Percentiles rank a stretch among this genome's conserved stretches.
phyloP scores from a whole-genome alignment of 2,888 invertebrate genomes.

The Chorisops tibialis region DNA sequence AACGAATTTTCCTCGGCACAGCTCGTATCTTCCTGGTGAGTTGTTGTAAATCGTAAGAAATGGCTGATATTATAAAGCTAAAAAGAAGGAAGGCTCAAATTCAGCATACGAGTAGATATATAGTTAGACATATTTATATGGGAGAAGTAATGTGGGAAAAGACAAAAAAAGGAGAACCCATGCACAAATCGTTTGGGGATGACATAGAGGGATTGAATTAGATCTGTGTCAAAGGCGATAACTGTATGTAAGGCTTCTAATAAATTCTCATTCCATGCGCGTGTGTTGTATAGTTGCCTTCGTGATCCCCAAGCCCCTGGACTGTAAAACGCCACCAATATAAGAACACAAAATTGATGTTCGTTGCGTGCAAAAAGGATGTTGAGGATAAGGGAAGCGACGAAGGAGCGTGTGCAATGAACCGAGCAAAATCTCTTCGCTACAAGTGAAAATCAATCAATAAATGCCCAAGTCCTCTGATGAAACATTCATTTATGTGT shows the following conservation, averaged over 20 bases:
- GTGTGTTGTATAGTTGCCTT: not conserved
- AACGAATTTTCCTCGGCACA: no score
- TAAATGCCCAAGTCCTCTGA: not conserved
- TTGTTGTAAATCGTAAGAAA: no score
- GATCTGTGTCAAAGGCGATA: conserved; percentile 14
- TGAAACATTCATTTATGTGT: not conserved
- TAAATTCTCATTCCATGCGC: not conserved
- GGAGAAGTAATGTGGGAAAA: no score
- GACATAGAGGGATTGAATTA: conserved; percentile 12
- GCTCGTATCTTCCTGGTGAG: no score
- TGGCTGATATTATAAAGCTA: no score
- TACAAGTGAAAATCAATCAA: conserved; percentile 14
- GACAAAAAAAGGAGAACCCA: no score
- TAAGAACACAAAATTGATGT: conserved; percentile 7
- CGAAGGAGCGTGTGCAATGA: not conserved
- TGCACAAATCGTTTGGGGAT: not conserved
- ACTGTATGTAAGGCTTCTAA: not conserved
- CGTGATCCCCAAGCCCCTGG: no score
- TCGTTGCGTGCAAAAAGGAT: conserved; percentile 3
- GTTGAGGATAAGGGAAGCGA: conserved; percentile 1
- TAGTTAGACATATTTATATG: no score
- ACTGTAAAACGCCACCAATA: not conserved
- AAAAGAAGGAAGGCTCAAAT: no score
- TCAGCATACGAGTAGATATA: no score
- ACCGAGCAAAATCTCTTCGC: conserved; percentile 11